phyloP scores from a whole-genome alignment of 2,113 vertebrate genomes.

The Heliornis fulica region DNA sequence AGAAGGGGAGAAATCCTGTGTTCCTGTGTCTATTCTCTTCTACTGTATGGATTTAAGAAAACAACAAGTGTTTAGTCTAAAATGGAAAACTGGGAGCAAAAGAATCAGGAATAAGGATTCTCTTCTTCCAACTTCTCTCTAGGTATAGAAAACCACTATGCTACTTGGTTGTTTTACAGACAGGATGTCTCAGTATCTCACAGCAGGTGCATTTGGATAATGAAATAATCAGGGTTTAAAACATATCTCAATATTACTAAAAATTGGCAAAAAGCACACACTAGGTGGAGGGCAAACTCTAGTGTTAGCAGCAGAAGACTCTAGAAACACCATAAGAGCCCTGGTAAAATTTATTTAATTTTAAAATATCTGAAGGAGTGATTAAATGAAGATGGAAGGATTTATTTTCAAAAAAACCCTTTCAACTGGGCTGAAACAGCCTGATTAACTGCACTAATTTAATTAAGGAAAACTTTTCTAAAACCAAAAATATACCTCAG shows the following conservation, averaged over 20 bases:
- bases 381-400: background rate
- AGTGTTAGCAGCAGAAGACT: background rate
- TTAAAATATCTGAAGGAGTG: background rate
- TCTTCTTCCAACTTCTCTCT: background rate
- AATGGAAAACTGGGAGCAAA: background rate
- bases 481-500: background rate
- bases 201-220: background rate
- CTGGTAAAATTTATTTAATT: background rate
- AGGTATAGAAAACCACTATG: background rate
- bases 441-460: background rate
- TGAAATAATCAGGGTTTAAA: background rate
- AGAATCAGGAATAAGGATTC: background rate
- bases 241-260: background rate
- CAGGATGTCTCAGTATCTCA: background rate
- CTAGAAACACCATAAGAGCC: background rate
- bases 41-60: background rate
- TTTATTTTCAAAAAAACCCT: background rate
- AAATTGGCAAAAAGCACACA: background rate
- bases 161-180: background rate
- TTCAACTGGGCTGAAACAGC: background rate
- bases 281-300: background rate
- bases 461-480: background rate
- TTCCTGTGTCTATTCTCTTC: background rate
- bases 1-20: background rate
- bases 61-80: background rate